These are phyloP conservation scores for Euwallacea fornicatus DNA, from an alignment of 1,140 invertebrate species.

Conservation along the genomic window DNA sequence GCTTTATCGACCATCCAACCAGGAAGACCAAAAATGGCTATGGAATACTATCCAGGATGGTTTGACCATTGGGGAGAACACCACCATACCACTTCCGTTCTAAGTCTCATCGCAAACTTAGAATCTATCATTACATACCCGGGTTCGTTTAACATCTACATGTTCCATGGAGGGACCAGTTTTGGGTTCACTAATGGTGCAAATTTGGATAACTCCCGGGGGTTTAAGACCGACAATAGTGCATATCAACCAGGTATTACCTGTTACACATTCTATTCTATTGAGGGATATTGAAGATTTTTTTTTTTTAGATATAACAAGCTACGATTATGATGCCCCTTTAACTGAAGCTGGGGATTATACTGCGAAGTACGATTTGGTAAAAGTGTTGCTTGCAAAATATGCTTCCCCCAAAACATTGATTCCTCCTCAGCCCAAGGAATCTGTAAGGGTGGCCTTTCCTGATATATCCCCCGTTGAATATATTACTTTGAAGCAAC, in stretches of 20 bases:
- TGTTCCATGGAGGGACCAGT: constrained; percentile 73
- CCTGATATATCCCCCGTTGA: constrained; percentile 38
- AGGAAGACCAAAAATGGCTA: constrained; percentile 62
- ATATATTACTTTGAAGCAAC: constrained; percentile 27
- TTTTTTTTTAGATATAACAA: constrained; percentile 62
- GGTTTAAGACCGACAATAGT: constrained; percentile 29
- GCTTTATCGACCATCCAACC: constrained; percentile 57
- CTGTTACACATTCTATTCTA: constrained; percentile 2
- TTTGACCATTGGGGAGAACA: constrained; percentile 57
- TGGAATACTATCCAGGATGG: constrained; percentile 71
- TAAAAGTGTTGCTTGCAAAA: constrained; percentile 40
- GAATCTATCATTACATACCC: constrained; percentile 48
- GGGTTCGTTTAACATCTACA: constrained; percentile 69
- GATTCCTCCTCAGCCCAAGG: constrained; percentile 42
- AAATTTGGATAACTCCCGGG: constrained; percentile 50
- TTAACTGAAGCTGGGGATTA: constrained; percentile 59
- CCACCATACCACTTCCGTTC: constrained; percentile 41
- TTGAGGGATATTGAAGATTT: constrained; percentile 40
- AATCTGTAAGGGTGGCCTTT: constrained; percentile 49
- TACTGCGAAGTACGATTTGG: constrained; percentile 53
- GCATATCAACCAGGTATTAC: constrained; percentile 51
- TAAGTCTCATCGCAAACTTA: constrained; percentile 31
- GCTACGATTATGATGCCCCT: constrained; percentile 57
- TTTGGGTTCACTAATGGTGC: constrained; percentile 71
- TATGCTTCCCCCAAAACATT: constrained; percentile 21